Evolutionary conservation across 2,888 invertebrate species (phyloP).

Genomic region (Marasmarcha lunaedactyla): DNA sequence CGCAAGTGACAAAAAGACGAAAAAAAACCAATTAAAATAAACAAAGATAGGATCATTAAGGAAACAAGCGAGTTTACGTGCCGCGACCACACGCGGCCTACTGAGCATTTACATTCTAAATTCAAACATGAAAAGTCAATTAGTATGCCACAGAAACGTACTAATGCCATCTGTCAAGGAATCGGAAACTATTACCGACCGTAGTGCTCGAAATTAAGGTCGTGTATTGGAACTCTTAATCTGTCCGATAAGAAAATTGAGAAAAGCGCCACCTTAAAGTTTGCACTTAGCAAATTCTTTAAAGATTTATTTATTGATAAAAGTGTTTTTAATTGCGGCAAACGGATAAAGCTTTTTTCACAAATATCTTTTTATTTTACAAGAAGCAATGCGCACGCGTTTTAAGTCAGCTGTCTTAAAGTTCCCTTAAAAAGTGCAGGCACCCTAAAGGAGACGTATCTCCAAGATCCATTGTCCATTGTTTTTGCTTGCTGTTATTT

Average conservation of each 20-base stretch:
- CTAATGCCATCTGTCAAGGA: not conserved
- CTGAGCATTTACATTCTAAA: slow-evolving; percentile 28
- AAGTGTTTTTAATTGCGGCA: slow-evolving; percentile 20
- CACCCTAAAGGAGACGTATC: slow-evolving; percentile 65
- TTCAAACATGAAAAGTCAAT: slow-evolving; percentile 68
- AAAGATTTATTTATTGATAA: no score
- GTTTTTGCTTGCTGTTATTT: slow-evolving; percentile 67
- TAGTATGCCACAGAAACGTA: slow-evolving; percentile 28
- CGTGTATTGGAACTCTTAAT: not conserved
- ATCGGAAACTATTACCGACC: not conserved
- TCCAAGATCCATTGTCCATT: slow-evolving; percentile 68
- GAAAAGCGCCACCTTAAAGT: slow-evolving; percentile 55
- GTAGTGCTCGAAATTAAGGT: not conserved
- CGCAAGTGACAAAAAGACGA: slow-evolving; percentile 5
- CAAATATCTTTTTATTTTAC: not conserved
- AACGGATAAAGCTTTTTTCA: not conserved
- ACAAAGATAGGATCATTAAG: slow-evolving; percentile 23
- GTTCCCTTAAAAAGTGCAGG: slow-evolving; percentile 20
- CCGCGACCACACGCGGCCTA: slow-evolving; percentile 28
- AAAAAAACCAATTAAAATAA: slow-evolving; percentile 7
- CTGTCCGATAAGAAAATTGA: slow-evolving; percentile 12
- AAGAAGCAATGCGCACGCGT: slow-evolving; percentile 28
- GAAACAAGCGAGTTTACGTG: slow-evolving; percentile 20
- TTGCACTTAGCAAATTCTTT: slow-evolving; percentile 42
- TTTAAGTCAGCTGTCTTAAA: slow-evolving; percentile 15